Evolutionary conservation across 1,140 invertebrate species (phyloP).

Genomic region (Charaxes varanes): DNA sequence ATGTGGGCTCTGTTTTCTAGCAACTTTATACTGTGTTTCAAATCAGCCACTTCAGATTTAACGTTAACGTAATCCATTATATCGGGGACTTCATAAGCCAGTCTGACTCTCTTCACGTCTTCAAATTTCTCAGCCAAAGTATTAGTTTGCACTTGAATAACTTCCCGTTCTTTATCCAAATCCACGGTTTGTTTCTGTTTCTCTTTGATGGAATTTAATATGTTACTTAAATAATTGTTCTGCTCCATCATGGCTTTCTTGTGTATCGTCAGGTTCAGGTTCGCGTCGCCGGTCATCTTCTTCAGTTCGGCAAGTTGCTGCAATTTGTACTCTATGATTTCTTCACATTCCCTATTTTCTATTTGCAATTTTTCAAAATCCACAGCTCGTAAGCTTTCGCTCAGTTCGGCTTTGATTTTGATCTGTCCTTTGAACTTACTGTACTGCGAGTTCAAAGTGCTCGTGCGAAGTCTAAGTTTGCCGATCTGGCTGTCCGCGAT

Average conservation of each 20-base stretch:
- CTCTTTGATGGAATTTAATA: constrained; percentile 41
- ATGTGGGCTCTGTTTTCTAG: constrained; percentile 68
- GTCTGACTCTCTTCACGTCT: constrained; percentile 42
- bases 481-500: constrained; percentile 61
- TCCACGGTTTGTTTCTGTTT: constrained; percentile 33
- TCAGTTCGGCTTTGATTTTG: constrained; percentile 62
- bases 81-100: constrained; percentile 69
- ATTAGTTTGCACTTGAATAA: constrained; percentile 43
- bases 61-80: constrained; percentile 74
- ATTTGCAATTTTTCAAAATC: constrained; percentile 76
- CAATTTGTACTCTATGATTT: constrained; percentile 65
- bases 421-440: constrained; percentile 67
- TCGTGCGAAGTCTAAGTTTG: constrained; percentile 67
- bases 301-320: constrained; percentile 66
- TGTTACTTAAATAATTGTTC: constrained; percentile 43
- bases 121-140: constrained; percentile 39
- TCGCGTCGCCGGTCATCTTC: constrained; percentile 67
- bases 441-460: constrained; percentile 70
- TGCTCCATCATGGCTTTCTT: constrained; percentile 68
- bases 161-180: constrained; percentile 40
- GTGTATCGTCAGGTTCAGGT: constrained; percentile 62
- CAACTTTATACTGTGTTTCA: constrained; percentile 66
- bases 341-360: constrained; percentile 66
- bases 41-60: constrained; percentile 66
- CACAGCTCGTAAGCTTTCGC: constrained; percentile 63